Base-by-base conservation (phyloP, 64 coral and sea anemone species). In the Stylophora pistillata region DNA sequence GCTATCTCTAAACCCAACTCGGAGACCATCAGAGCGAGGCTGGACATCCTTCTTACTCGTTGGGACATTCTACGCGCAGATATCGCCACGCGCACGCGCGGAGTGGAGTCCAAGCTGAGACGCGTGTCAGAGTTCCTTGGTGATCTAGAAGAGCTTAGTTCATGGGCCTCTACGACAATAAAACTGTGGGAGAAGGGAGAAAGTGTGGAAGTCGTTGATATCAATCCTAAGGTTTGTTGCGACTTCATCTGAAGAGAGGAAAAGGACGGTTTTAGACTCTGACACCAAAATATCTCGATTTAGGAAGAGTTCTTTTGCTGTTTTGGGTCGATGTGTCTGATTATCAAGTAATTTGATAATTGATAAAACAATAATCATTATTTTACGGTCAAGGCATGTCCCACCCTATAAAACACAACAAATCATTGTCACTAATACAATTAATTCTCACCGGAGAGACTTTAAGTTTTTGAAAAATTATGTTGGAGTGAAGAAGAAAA, bases 61-160 rank as follows among this genome's bases (percentile, higher is more conserved):
- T 99, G 96, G 96, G 93, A 99, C 63, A 89, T 94, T 12, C 87
- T 99, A 13, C 88, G 93, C 72, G 85, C 91, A 10, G 96, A 92
- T 58, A 26, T 94, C 28, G 88, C 89, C 14, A 94, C 93, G 23
- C 79, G 93, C 20, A 78, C 79, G 15, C 89, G 94, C 73, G 88
- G 86, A 15, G 72, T 95, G n/a, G 97, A 99, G 58, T 87, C 89
- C 15, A 99, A 99, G 52, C 78, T 95, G 1, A 73, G 75, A 55
- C 78, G 91, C 47, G 90, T 99, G 55, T 88, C 77, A 15, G 87
- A 98, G 71, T 98, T 98, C 87, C 68, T 92, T 12, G 85, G 70
- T 1, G 87, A 92, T 23, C 77, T 98, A 15, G 96, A 95, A 31
- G 93, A 98, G 57, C 52, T 98, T 2, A 89, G 86, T 26, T 23